These are phyloP conservation scores for Melanerpes formicivorus DNA, from an alignment of 2,113 vertebrate species.

Conservation along the genomic window DNA sequence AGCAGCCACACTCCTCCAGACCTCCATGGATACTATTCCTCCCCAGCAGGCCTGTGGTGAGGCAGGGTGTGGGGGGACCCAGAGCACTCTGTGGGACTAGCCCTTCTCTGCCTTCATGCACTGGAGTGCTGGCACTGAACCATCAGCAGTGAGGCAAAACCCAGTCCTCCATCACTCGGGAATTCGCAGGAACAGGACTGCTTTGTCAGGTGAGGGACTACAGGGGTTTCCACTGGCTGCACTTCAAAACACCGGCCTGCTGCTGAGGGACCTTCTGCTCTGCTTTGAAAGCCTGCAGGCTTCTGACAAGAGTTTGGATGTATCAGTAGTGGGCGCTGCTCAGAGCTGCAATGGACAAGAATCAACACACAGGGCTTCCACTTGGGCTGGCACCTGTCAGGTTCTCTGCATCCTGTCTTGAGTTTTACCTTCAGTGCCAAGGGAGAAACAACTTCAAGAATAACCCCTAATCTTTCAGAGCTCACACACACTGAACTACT, in stretches of 20 bases:
- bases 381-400: slow-evolving; percentile 8
- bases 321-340: not conserved
- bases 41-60: not conserved
- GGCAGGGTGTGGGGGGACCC: not conserved
- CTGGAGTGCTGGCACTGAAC: not conserved
- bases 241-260: not conserved
- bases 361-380: not conserved
- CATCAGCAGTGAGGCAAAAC: not conserved
- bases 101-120: rapidly evolving
- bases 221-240: not conserved
- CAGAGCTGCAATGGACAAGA: not conserved
- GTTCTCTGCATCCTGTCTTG: not conserved
- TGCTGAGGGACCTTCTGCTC: not conserved
- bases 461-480: not conserved
- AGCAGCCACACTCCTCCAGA: not conserved
- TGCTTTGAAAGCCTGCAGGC: rapidly evolving
- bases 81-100: not conserved
- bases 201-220: not conserved
- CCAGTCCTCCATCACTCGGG: not conserved
- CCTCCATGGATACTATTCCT: rapidly evolving
- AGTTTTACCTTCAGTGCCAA: not conserved
- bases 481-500: not conserved
- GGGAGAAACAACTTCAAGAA: not conserved
- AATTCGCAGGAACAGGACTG: not conserved
- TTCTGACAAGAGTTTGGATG: not conserved